Conservation (phyloP, 2,797 vertebrate species). For the Poecilia wingei region DNA sequence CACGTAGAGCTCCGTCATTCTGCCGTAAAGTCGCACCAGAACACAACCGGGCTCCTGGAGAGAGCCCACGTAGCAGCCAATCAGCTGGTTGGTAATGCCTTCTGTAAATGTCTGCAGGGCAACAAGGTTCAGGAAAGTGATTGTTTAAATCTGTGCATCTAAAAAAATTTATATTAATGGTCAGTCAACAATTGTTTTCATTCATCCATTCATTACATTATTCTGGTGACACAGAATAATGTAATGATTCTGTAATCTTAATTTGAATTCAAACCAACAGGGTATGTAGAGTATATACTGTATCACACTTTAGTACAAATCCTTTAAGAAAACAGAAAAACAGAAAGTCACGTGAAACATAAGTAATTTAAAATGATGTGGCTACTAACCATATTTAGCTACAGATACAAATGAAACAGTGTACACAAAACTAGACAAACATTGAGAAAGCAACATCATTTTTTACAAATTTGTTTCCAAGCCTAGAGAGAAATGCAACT, state of each 20-base stretch:
- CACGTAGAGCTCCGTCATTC: conserved; percentile 81
- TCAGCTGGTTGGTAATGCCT: conserved; percentile 83
- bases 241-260: too few relatives aligned
- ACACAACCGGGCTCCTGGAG: conserved; percentile 67
- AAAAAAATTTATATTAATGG: too few relatives aligned
- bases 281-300: too few relatives aligned
- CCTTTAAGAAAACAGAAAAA: too few relatives aligned
- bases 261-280: too few relatives aligned
- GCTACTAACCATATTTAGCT: not conserved
- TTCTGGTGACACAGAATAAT: too few relatives aligned
- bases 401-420: not conserved
- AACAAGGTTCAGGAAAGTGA: not conserved
- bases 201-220: too few relatives aligned
- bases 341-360: not conserved
- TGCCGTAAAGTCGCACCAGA: conserved; percentile 81
- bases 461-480: not conserved
- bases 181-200: too few relatives aligned
- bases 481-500: not conserved
- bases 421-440: not conserved
- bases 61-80: conserved; percentile 77
- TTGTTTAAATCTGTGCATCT: not conserved
- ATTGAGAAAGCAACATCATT: not conserved
- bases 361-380: not conserved
- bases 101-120: conserved; percentile 80
- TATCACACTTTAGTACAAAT: too few relatives aligned